These are phyloP conservation scores for Hippocampus abdominalis DNA, from an alignment of 2,113 vertebrate genomes.

Conservation along the genomic window DNA sequence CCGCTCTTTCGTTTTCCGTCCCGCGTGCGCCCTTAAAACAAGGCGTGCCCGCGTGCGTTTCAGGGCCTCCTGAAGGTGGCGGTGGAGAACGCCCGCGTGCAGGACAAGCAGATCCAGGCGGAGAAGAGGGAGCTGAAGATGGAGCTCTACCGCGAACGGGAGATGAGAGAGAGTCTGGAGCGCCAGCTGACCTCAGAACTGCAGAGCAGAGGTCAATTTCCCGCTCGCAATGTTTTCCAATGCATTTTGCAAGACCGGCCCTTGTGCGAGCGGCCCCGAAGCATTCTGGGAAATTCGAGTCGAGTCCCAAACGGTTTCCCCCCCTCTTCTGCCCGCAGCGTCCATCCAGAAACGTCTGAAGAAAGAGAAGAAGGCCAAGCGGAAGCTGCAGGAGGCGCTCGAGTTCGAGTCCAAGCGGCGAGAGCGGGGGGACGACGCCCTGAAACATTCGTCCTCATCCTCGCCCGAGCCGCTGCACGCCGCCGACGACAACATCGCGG, in stretches of 20 bases:
- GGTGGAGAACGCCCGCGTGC: slow-evolving; percentile 91
- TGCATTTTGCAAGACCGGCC: no score
- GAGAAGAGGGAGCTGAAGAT: slow-evolving; percentile 96
- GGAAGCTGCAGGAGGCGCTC: slow-evolving; percentile 96
- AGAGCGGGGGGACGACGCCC: slow-evolving; percentile 85
- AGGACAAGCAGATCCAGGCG: slow-evolving; percentile 95
- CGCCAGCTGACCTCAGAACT: slow-evolving; percentile 92
- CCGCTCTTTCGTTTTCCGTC: not conserved
- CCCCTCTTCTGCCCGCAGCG: slow-evolving; percentile 61
- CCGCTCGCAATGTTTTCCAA: no score
- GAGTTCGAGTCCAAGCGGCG: slow-evolving; percentile 93
- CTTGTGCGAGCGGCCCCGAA: no score
- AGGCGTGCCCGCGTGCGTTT: not conserved
- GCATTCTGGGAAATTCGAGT: no score
- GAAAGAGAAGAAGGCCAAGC: slow-evolving; percentile 95
- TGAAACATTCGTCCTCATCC: slow-evolving; percentile 87
- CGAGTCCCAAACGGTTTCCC: not conserved
- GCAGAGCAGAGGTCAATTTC: slow-evolving; percentile 83
- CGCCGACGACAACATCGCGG: slow-evolving; percentile 69
- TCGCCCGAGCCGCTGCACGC: slow-evolving; percentile 79
- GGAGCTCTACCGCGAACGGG: slow-evolving; percentile 93
- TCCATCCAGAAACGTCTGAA: slow-evolving; percentile 96
- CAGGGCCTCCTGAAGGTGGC: slow-evolving; percentile 96
- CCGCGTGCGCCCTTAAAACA: not conserved
- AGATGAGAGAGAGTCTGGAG: slow-evolving; percentile 93